A percentile compares a stretch with the other conserved stretches of the same genome.
phyloP scores from a whole-genome alignment of 2,797 vertebrate species.

The Carcharodon carcharias region DNA sequence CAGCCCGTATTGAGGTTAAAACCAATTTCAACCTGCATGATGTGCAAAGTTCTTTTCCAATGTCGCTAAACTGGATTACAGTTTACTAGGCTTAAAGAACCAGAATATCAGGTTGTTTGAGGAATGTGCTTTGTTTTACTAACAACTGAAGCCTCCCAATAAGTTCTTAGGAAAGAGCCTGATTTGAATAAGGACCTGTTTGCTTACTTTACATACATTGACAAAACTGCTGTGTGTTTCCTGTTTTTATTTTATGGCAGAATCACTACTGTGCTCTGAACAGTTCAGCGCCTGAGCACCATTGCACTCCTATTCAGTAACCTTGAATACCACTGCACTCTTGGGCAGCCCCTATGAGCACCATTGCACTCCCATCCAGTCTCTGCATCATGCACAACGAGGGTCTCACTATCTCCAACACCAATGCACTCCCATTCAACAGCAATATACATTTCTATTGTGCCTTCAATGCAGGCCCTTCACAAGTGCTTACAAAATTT shows the following conservation, averaged over 20 bases:
- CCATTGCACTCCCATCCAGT: background rate
- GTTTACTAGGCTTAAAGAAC: background rate
- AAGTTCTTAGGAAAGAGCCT: background rate
- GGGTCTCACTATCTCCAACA: background rate
- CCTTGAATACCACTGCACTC: no score
- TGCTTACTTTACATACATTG: background rate
- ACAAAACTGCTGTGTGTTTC: background rate
- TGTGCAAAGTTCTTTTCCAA: background rate
- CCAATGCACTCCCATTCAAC: background rate
- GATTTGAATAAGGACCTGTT: background rate
- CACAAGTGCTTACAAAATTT: background rate
- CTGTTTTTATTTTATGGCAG: background rate
- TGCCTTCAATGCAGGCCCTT: background rate
- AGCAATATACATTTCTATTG: background rate
- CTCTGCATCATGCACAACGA: background rate
- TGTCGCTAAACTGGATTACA: background rate
- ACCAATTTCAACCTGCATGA: background rate
- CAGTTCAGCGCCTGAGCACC: background rate
- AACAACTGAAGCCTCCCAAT: background rate
- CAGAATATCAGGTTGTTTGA: conserved; percentile 3
- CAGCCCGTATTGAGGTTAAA: background rate
- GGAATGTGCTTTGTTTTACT: background rate
- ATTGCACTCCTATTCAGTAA: background rate
- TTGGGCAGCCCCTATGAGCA: background rate
- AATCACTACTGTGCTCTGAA: background rate